A percentile compares a stretch with the other conserved stretches of the same genome.
Conservation (phyloP, 2,888 invertebrate species). For the Siphlonurus alternatus region DNA sequence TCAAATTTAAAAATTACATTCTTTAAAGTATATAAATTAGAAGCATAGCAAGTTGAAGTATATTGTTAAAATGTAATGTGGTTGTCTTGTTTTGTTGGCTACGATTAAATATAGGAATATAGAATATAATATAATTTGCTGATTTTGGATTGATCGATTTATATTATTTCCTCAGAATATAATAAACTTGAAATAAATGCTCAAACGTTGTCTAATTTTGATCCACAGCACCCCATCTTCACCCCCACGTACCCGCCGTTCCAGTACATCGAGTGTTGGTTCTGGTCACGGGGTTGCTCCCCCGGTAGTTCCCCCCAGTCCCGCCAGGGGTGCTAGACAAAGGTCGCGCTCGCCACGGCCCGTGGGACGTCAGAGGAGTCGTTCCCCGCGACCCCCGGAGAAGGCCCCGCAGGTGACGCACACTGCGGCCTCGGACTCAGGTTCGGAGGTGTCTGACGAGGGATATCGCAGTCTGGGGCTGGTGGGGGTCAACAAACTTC, state of each 20-base stretch:
- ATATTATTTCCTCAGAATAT: too few relatives aligned
- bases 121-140: too few relatives aligned
- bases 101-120: too few relatives aligned
- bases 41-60: too few relatives aligned
- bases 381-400: background rate
- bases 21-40: too few relatives aligned
- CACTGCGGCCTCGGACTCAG: background rate
- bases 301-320: background rate
- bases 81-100: too few relatives aligned
- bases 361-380: background rate
- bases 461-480: conserved; percentile 1
- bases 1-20: too few relatives aligned
- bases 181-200: too few relatives aligned
- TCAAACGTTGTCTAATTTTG: too few relatives aligned
- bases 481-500: too few relatives aligned
- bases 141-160: too few relatives aligned
- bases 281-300: conserved; percentile 23
- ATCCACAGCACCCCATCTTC: conserved; percentile 23
- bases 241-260: conserved; percentile 31
- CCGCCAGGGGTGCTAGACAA: background rate
- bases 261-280: conserved; percentile 31
- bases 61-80: too few relatives aligned
- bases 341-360: background rate
- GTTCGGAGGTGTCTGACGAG: background rate
- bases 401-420: background rate